Percentiles rank a stretch among this genome's conserved stretches.
phyloP scores from a whole-genome alignment of 92 coral and sea anemone species.

The Desmophyllum pertusum region DNA sequence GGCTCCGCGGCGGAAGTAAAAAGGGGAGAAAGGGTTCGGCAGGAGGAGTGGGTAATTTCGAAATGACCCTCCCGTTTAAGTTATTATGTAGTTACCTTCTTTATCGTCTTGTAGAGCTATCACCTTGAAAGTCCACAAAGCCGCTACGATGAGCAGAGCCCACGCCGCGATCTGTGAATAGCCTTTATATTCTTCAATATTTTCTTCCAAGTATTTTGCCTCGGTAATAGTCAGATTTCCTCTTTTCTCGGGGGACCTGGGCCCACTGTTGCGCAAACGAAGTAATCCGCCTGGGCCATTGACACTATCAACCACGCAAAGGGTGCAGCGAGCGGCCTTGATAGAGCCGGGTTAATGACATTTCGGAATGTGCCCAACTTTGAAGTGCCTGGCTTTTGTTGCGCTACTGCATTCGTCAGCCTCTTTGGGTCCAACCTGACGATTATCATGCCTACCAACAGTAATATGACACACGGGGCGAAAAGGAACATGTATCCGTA shows the following conservation, averaged over 20 bases:
- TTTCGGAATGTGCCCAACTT: too few relatives aligned
- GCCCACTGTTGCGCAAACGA: constrained; percentile 23
- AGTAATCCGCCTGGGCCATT: constrained; percentile 15
- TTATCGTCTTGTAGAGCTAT: not conserved
- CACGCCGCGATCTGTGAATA: constrained; percentile 22
- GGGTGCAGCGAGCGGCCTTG: constrained; percentile 17
- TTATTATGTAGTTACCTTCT: too few relatives aligned
- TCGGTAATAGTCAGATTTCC: not conserved
- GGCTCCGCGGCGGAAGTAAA: too few relatives aligned
- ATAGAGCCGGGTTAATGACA: too few relatives aligned
- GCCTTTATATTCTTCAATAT: not conserved
- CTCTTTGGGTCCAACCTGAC: too few relatives aligned
- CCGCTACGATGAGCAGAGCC: constrained; percentile 1
- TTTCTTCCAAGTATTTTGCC: not conserved
- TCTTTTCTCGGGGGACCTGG: not conserved
- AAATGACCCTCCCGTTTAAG: too few relatives aligned
- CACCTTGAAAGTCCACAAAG: not conserved
- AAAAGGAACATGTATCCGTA: not conserved
- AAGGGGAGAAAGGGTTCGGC: too few relatives aligned
- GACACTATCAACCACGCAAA: constrained; percentile 11
- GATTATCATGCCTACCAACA: constrained; percentile 6
- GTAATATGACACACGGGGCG: not conserved
- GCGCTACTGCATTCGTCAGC: not conserved
- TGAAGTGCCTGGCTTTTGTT: too few relatives aligned
- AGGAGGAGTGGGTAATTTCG: too few relatives aligned